Evolutionary conservation across 1,140 invertebrate species (phyloP).

Genomic region (Camponotus pennsylvanicus): DNA sequence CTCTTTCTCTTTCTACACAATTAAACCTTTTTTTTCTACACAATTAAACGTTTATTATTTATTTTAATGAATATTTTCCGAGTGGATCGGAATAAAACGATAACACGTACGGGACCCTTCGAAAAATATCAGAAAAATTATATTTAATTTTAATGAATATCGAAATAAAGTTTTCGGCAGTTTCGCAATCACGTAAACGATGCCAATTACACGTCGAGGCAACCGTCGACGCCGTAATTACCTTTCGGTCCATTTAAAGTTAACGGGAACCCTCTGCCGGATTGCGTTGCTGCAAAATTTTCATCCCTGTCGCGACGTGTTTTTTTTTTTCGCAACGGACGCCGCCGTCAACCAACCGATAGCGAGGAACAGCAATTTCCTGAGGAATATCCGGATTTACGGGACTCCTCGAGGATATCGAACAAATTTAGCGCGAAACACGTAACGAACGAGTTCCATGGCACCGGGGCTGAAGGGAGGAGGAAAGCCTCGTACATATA

Average conservation of each 20-base stretch:
- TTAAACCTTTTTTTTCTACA: background rate
- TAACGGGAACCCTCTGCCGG: slow-evolving; percentile 39
- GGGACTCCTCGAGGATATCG: slow-evolving; percentile 73
- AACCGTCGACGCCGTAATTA: slow-evolving; percentile 57
- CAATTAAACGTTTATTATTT: background rate
- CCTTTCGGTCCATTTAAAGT: slow-evolving; percentile 53
- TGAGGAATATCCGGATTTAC: slow-evolving; percentile 76
- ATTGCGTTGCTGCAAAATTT: slow-evolving; percentile 38
- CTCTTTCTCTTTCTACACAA: background rate
- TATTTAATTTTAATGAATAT: slow-evolving; percentile 58
- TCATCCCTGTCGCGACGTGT: slow-evolving; percentile 28
- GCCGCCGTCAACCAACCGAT: slow-evolving; percentile 57
- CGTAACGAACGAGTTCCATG: slow-evolving; percentile 77
- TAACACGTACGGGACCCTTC: background rate
- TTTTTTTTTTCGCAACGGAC: slow-evolving; percentile 51
- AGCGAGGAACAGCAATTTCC: slow-evolving; percentile 73
- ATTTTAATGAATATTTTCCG: background rate
- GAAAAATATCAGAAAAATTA: slow-evolving; percentile 24
- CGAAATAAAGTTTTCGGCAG: slow-evolving; percentile 41
- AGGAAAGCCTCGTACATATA: slow-evolving; percentile 49
- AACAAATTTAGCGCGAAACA: slow-evolving; percentile 82
- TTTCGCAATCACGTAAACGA: slow-evolving; percentile 55
- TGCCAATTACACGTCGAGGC: slow-evolving; percentile 56
- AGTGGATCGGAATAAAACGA: background rate
- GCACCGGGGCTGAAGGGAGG: slow-evolving; percentile 5